Evolutionary conservation across 2,797 vertebrate species (phyloP).

Genomic region (Helarctos malayanus): DNA sequence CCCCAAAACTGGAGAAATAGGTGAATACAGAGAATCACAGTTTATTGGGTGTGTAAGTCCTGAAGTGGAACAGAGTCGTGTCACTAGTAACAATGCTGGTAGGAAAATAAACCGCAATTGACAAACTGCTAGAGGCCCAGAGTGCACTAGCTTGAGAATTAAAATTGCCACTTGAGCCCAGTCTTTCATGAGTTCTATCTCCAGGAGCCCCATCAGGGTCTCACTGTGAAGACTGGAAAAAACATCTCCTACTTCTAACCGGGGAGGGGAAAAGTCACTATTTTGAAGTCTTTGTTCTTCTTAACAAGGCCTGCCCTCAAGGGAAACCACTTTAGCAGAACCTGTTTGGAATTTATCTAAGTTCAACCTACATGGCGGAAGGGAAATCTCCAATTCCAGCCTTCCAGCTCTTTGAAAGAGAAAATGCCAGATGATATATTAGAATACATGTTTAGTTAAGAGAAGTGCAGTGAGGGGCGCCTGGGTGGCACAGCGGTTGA

Average conservation of each 20-base stretch:
- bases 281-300: neutral
- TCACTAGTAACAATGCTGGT: neutral
- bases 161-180: neutral
- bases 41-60: neutral
- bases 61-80: neutral
- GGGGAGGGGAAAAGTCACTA: neutral
- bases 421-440: neutral
- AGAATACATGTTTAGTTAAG: neutral
- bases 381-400: neutral
- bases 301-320: neutral
- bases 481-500: too few species aligned
- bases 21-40: neutral
- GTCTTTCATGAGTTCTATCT: neutral
- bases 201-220: neutral
- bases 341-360: neutral
- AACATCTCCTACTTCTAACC: neutral
- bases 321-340: neutral
- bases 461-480: neutral
- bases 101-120: neutral
- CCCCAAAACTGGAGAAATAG: neutral
- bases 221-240: neutral
- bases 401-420: conserved; percentile 5
- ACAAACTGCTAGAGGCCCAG: neutral
- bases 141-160: neutral
- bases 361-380: neutral